Evolutionary conservation across 2,888 invertebrate genomes (phyloP).

Genomic region (Colletes collaris): DNA sequence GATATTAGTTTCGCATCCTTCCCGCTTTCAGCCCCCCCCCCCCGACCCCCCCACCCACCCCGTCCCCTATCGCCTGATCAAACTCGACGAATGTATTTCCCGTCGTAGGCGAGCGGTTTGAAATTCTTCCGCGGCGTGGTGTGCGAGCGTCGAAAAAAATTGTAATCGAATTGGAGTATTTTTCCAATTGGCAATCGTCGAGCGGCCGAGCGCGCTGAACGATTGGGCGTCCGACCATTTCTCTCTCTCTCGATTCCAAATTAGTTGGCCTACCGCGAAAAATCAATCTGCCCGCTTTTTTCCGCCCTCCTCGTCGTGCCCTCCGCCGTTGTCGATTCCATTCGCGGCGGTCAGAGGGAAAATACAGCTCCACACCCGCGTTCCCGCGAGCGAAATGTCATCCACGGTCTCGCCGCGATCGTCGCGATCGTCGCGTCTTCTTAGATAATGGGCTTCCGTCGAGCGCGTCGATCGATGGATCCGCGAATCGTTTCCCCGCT

Average conservation of each 20-base stretch:
- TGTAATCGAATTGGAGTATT: constrained; percentile 76
- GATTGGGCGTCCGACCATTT: constrained; percentile 52
- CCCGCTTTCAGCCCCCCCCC: constrained; percentile 6
- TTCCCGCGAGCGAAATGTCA: constrained; percentile 22
- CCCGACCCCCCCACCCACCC: background rate
- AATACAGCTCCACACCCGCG: constrained; percentile 48
- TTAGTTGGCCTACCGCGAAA: constrained; percentile 80
- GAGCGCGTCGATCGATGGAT: background rate
- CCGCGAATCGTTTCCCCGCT: no score
- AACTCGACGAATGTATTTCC: constrained; percentile 47
- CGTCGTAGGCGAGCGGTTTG: constrained; percentile 60
- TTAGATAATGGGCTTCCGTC: background rate
- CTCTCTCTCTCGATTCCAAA: constrained; percentile 62
- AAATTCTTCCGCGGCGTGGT: constrained; percentile 64
- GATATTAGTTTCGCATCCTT: constrained; percentile 66
- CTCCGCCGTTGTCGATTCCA: constrained; percentile 69
- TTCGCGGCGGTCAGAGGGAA: constrained; percentile 63
- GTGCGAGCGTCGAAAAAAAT: constrained; percentile 67
- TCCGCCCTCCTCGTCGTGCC: constrained; percentile 55
- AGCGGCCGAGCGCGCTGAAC: constrained; percentile 59
- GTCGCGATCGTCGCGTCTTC: background rate
- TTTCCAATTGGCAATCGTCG: constrained; percentile 75
- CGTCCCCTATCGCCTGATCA: constrained; percentile 10
- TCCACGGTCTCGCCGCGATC: constrained; percentile 11
- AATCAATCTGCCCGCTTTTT: constrained; percentile 79